A percentile compares a stretch with the other conserved stretches of the same genome.
These are phyloP conservation scores for Philaethria dido DNA, from an alignment of 2,888 invertebrate genomes.

Conservation along the genomic window DNA sequence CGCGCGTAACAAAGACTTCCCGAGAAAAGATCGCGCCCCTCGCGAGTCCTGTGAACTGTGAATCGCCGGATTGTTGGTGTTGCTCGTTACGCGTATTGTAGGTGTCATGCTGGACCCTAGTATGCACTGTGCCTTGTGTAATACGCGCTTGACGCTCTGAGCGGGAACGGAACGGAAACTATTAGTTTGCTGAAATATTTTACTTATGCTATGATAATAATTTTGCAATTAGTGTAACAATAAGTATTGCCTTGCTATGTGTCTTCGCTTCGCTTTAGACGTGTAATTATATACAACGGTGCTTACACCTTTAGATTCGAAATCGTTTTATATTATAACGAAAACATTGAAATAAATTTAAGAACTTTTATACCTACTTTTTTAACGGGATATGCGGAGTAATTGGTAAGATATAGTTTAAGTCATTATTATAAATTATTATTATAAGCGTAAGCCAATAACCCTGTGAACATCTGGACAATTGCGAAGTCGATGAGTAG, in stretches of 20 bases:
- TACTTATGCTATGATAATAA: slow-evolving; percentile 61
- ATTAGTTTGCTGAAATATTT: slow-evolving; percentile 64
- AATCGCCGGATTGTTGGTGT: slow-evolving; percentile 62
- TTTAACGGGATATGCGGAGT: slow-evolving; percentile 28
- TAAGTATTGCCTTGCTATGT: slow-evolving; percentile 83
- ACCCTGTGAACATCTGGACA: slow-evolving; percentile 73
- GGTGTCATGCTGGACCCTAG: slow-evolving; percentile 70
- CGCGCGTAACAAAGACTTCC: slow-evolving; percentile 74
- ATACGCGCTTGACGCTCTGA: slow-evolving; percentile 59
- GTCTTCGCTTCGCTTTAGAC: slow-evolving; percentile 80
- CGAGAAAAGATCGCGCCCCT: slow-evolving; percentile 55
- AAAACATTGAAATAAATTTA: slow-evolving; percentile 25
- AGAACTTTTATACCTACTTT: slow-evolving; percentile 13
- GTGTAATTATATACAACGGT: slow-evolving; percentile 74
- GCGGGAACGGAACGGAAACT: slow-evolving; percentile 55
- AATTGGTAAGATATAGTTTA: slow-evolving; percentile 43
- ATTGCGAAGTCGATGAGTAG: slow-evolving; percentile 65
- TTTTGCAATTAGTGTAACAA: slow-evolving; percentile 68
- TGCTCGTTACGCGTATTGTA: slow-evolving; percentile 65
- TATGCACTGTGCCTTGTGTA: slow-evolving; percentile 75
- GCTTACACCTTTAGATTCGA: slow-evolving; percentile 58
- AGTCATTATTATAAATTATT: slow-evolving; percentile 23
- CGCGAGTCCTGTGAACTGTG: slow-evolving; percentile 59
- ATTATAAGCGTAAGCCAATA: slow-evolving; percentile 54
- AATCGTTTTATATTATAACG: slow-evolving; percentile 33